phyloP scores from a whole-genome alignment of 2,797 vertebrate genomes.

The Sitta carolinensis region DNA sequence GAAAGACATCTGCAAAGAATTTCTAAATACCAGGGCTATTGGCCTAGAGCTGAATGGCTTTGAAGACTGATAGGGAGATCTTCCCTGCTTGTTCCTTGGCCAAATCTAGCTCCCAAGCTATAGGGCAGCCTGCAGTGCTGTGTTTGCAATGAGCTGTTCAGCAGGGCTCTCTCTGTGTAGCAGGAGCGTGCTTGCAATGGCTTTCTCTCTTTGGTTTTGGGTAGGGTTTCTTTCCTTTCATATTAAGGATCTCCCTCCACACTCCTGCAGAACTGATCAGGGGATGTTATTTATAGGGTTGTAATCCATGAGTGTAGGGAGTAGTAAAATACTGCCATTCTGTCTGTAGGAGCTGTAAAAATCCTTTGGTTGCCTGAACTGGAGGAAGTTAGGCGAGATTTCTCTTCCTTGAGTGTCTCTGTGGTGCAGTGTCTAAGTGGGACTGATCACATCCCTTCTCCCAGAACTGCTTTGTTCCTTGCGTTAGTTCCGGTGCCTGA shows the following conservation, averaged over 20 bases:
- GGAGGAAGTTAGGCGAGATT: neutral
- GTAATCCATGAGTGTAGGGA: neutral
- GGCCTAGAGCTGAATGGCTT: neutral
- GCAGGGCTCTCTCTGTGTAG: neutral
- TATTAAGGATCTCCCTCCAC: neutral
- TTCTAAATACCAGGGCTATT: conserved; percentile 6
- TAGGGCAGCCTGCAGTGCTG: neutral
- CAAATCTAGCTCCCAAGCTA: neutral
- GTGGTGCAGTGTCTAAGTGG: neutral
- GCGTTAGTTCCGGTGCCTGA: neutral
- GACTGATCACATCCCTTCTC: neutral
- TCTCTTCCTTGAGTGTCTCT: neutral
- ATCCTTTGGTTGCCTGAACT: neutral
- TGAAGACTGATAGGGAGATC: neutral
- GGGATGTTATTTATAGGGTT: neutral
- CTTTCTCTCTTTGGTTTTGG: neutral
- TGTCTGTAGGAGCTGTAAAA: neutral
- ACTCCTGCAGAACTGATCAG: neutral
- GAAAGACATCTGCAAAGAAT: conserved; percentile 14
- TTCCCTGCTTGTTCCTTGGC: neutral
- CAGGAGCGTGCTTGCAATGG: neutral
- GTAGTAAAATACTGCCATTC: neutral
- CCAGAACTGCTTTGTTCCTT: conserved; percentile 8
- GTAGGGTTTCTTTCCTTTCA: neutral
- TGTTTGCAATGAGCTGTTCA: neutral